These are phyloP conservation scores for Drepanosiphum platanoidis DNA, from an alignment of 2,888 invertebrate genomes.

Conservation along the genomic window DNA sequence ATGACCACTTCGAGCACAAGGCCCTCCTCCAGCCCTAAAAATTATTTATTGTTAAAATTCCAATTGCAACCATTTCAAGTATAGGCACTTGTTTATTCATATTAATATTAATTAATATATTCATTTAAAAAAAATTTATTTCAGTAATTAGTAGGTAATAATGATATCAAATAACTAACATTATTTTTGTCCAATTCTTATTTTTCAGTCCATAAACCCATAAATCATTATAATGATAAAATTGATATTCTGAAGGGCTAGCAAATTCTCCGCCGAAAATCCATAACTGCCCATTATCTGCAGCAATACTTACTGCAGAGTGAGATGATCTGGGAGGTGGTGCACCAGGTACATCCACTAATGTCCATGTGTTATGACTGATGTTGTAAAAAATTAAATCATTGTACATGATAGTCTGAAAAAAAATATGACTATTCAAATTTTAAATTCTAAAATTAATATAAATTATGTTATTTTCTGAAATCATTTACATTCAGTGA, in stretches of 20 bases:
- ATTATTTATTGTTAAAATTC: slow-evolving; percentile 4
- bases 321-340: slow-evolving; percentile 92
- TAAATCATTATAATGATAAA: slow-evolving; percentile 90
- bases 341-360: slow-evolving; percentile 82
- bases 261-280: slow-evolving; percentile 93
- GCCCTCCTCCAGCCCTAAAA: slow-evolving; percentile 75
- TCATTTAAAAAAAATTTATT: background rate
- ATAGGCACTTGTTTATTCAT: too few species aligned
- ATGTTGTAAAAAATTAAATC: slow-evolving; percentile 87
- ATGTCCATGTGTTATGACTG: slow-evolving; percentile 80
- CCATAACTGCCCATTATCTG: slow-evolving; percentile 79
- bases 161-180: slow-evolving; percentile 66
- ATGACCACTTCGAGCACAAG: slow-evolving; percentile 88
- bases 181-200: slow-evolving; percentile 84
- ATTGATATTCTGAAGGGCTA: slow-evolving; percentile 89
- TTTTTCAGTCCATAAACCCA: slow-evolving; percentile 84
- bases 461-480: background rate
- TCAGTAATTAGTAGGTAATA: background rate
- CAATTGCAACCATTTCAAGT: background rate
- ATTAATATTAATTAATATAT: too few species aligned
- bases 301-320: slow-evolving; percentile 81
- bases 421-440: slow-evolving; percentile 64
- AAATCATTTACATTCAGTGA: background rate
- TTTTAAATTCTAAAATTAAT: slow-evolving; percentile 65
- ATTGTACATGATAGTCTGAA: slow-evolving; percentile 84